phyloP scores from a whole-genome alignment of 2,113 vertebrate genomes.

The Scalopus aquaticus region DNA sequence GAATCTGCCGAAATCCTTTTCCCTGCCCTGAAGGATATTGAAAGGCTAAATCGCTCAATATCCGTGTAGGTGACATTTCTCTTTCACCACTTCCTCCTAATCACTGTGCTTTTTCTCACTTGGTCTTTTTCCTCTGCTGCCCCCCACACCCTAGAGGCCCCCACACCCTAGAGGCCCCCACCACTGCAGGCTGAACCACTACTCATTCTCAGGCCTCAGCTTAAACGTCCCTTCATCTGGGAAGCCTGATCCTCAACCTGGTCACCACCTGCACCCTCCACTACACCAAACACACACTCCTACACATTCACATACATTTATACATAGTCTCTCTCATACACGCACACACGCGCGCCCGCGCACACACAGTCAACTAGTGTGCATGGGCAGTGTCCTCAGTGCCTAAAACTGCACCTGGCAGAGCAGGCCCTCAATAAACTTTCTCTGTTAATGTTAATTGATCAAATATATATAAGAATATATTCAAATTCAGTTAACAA shows the following conservation, averaged over 20 bases:
- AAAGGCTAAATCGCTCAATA: not conserved
- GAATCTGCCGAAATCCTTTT: not conserved
- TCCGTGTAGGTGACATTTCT: not conserved
- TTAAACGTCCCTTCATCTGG: not conserved
- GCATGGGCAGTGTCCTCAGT: not conserved
- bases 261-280: not conserved
- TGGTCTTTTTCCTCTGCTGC: not conserved
- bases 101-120: not conserved
- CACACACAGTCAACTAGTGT: not conserved
- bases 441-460: not conserved
- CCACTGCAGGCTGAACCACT: not conserved
- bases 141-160: not conserved
- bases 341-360: not conserved
- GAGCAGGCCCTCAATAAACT: not conserved
- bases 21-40: not conserved
- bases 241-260: not conserved
- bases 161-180: not conserved
- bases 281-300: not conserved
- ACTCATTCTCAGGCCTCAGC: not conserved
- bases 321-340: too few species aligned
- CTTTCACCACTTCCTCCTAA: not conserved
- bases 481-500: not conserved
- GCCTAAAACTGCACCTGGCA: not conserved
- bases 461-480: not conserved
- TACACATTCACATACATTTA: not conserved